Percentiles rank a stretch among this genome's conserved stretches.
Conservation (phyloP, 2,797 vertebrate species). For the Coluber constrictor region DNA sequence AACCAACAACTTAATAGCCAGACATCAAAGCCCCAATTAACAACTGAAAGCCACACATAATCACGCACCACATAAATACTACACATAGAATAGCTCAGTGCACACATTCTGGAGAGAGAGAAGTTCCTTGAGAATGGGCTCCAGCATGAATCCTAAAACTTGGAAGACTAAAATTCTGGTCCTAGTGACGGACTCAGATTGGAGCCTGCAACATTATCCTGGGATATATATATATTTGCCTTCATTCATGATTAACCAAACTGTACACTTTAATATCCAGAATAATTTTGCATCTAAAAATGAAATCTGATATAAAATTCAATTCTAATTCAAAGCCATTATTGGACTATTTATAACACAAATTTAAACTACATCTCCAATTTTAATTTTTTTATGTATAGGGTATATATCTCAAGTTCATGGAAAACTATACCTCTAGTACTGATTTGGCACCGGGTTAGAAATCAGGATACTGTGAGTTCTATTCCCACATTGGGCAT, state of each 20-base stretch:
- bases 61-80: too few species aligned
- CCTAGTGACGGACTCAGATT: too few species aligned
- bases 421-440: neutral
- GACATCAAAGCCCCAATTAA: neutral
- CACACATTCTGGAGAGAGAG: too few species aligned
- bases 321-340: neutral
- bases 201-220: neutral
- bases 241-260: neutral
- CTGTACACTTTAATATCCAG: neutral
- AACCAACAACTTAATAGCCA: neutral
- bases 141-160: too few species aligned
- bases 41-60: neutral
- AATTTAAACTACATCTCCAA: neutral
- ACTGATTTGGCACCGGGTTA: neutral
- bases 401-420: neutral
- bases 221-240: neutral
- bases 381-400: neutral
- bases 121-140: too few species aligned
- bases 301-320: neutral
- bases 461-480: neutral
- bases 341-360: neutral
- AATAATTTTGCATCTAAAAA: neutral
- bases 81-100: too few species aligned
- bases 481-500: neutral
- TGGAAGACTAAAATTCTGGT: too few species aligned